Conservation (phyloP, 2,113 vertebrate species). For the Camelus dromedarius region DNA sequence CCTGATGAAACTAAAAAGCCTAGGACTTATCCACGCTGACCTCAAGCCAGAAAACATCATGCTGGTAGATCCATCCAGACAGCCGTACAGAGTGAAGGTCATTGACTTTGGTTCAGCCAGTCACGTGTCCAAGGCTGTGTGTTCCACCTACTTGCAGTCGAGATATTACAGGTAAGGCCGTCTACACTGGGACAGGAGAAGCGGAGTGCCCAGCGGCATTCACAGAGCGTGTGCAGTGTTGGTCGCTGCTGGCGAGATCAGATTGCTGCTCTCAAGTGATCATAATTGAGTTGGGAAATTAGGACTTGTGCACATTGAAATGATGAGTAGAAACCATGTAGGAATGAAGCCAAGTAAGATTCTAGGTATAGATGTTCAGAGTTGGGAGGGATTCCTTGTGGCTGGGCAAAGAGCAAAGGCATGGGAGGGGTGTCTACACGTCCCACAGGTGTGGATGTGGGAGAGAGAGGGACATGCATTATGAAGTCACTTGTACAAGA, state of each 20-base stretch:
- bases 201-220: not conserved
- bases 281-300: not conserved
- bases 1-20: slow-evolving; percentile 98
- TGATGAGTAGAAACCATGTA: not conserved
- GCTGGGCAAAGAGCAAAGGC: not conserved
- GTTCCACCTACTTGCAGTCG: slow-evolving; percentile 98
- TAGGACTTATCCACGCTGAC: slow-evolving; percentile 98
- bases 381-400: not conserved
- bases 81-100: slow-evolving; percentile 99
- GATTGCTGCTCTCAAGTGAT: not conserved
- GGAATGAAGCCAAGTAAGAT: not conserved
- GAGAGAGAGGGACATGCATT: rapidly evolving
- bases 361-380: not conserved
- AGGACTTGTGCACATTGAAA: not conserved
- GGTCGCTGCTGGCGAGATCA: not conserved
- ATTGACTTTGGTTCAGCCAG: slow-evolving; percentile 99
- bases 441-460: too few relatives aligned
- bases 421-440: not conserved
- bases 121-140: slow-evolving; percentile 99
- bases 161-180: slow-evolving; percentile 97
- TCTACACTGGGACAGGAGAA: rapidly evolving
- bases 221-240: not conserved
- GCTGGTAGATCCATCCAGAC: slow-evolving; percentile 97
- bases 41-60: slow-evolving; percentile 99
- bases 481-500: not conserved